phyloP scores from a whole-genome alignment of 1,140 invertebrate species.

The Sogatella furcifera region DNA sequence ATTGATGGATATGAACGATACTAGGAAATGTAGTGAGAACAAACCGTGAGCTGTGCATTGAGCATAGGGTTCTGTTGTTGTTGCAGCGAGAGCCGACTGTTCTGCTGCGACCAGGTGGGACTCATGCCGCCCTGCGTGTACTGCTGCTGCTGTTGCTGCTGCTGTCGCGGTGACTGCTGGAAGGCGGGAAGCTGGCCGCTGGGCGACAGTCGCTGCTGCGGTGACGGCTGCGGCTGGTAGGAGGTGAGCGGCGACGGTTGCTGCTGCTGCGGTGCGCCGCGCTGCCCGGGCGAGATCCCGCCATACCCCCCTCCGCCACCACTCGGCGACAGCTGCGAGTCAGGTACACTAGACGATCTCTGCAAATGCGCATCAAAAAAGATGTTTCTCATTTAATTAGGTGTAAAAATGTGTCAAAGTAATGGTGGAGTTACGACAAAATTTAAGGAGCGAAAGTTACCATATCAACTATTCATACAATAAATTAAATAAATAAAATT shows the following conservation, averaged over 20 bases:
- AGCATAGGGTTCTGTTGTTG: conserved; percentile 70
- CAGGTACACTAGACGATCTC: conserved; percentile 52
- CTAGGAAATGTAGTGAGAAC: conserved; percentile 20
- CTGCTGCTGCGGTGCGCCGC: background rate
- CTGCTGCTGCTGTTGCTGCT: background rate
- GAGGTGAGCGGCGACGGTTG: conserved; percentile 28
- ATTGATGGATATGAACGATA: no score
- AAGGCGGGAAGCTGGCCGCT: background rate
- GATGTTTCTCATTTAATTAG: no score
- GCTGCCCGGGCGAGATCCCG: conserved; percentile 28
- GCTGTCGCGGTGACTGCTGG: background rate
- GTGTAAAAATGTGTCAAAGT: no score
- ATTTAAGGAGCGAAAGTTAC: no score
- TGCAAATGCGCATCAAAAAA: conserved; percentile 29
- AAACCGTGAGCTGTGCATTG: conserved; percentile 62
- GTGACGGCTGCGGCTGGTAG: background rate
- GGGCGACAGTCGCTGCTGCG: background rate
- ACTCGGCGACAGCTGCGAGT: conserved; percentile 57
- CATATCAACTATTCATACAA: no score
- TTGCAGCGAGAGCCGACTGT: conserved; percentile 34
- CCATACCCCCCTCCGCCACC: conserved; percentile 38
- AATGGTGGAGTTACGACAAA: no score
- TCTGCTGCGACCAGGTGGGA: conserved; percentile 4
- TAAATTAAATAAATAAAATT: no score
- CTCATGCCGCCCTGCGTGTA: background rate